phyloP scores from a whole-genome alignment of 37 sponge, comb jelly and placozoan genomes.

The Cliona cf. orientalis region DNA sequence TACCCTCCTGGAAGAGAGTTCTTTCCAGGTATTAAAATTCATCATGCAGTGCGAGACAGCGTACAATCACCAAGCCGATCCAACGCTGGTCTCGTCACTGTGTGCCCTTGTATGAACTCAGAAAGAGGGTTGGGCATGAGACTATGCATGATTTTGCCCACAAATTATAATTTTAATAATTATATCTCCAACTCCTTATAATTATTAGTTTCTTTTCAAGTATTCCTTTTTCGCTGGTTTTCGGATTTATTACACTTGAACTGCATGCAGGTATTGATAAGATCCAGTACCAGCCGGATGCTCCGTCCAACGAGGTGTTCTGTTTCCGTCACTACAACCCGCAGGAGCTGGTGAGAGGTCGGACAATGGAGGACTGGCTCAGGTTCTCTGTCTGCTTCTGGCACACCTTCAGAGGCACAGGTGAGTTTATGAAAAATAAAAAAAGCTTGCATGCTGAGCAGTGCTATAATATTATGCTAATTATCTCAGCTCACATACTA shows the following conservation, averaged over 20 bases:
- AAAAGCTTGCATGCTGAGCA: no score
- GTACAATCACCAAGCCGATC: no score
- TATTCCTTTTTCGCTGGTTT: background rate
- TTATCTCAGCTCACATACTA: no score
- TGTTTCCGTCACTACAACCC: slow-evolving; percentile 72
- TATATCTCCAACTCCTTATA: background rate
- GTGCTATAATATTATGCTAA: no score
- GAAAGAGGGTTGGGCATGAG: background rate
- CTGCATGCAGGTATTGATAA: slow-evolving; percentile 40
- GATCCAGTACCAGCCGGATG: slow-evolving; percentile 56
- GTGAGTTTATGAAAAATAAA: slow-evolving; percentile 16
- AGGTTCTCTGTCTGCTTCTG: slow-evolving; percentile 82
- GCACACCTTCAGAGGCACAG: slow-evolving; percentile 83
- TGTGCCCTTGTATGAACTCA: background rate
- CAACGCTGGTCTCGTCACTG: background rate
- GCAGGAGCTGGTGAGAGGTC: slow-evolving; percentile 48
- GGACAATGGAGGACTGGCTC: slow-evolving; percentile 77
- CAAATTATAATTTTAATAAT: background rate
- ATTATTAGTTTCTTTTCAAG: background rate
- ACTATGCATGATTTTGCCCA: background rate
- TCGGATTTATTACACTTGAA: background rate
- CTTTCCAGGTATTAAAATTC: slow-evolving; percentile 62
- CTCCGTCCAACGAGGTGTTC: slow-evolving; percentile 38
- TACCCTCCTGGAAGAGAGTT: slow-evolving; percentile 27
- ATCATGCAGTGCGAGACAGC: no score